These are phyloP conservation scores for Drosophila yakuba DNA, from an alignment of 1,140 invertebrate species.

Conservation along the genomic window DNA sequence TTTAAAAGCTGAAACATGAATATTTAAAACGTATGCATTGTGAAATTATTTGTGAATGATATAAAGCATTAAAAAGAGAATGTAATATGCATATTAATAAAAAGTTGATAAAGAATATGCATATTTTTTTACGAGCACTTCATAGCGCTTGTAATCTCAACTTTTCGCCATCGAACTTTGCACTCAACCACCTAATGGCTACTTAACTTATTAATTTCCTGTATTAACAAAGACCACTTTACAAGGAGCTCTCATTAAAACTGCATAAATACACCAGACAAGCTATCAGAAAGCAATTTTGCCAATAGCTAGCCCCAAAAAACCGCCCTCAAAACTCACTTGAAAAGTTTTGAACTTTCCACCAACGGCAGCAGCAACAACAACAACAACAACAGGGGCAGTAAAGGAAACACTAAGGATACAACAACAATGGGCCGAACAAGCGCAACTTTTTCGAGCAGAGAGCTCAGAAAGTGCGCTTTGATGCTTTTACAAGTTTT, in stretches of 20 bases:
- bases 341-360: constrained; percentile 50
- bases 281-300: constrained; percentile 60
- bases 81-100: no score
- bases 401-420: constrained; percentile 40
- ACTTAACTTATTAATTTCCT: constrained; percentile 77
- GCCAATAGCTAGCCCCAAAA: constrained; percentile 49
- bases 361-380: constrained; percentile 17
- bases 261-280: constrained; percentile 50
- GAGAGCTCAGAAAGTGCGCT: constrained; percentile 51
- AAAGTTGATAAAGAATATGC: no score
- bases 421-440: constrained; percentile 33
- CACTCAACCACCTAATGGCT: constrained; percentile 55
- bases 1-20: no score
- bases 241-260: constrained; percentile 67
- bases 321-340: constrained; percentile 49
- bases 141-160: neutral
- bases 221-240: constrained; percentile 62
- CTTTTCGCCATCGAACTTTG: constrained; percentile 46
- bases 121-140: no score
- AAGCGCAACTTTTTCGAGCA: constrained; percentile 43
- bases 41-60: no score
- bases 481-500: constrained; percentile 66
- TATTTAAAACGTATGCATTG: no score
- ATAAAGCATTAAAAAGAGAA: no score
- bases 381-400: constrained; percentile 8